Evolutionary conservation across 1,140 invertebrate genomes (phyloP), one percentile per base, ranked within the genome.

Genomic region (Chironomus tepperi): DNA sequence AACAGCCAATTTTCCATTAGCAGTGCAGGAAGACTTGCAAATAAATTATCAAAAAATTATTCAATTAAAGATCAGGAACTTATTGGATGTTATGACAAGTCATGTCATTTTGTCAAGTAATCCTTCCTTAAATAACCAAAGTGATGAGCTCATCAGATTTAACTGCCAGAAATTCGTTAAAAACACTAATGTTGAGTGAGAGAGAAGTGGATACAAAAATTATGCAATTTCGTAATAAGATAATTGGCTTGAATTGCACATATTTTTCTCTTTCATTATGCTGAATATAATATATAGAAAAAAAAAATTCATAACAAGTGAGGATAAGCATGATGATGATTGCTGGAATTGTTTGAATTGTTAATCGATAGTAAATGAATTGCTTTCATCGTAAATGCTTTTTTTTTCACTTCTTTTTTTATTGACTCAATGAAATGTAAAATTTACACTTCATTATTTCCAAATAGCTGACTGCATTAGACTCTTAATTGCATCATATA

Each of bases 211-310:
- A 57, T 15, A 57, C 12, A 57, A 57, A 57, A 57, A 57, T 57
- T 34, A 34, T 57, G 47, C 47, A 70, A 70, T 70, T 70, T 18
- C 16, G 18, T 70, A 70, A 70, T 16, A 21, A 70, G 19, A 70
- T 70, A 70, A 70, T 70, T 70, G 65, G 16, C 19, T 70, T 70
- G n/a, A 34, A 34, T 70, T 70, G 65, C 65, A 70, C 65, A 70
- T 70, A 8, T 70, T 10, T 19, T 67, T 7, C 16, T 47, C 47
- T 57, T 57, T 57, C 12, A 57, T 57, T 57, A 57, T 15, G 24
- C 15, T 57, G 12, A 12, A n/a, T n/a, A n/a, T n/a, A 57, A 57
- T 57, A 57, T 57, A 5, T 57, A n/a, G 12, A 34, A 57, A 57
- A 57, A 57, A 57, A 57, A 57, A 57, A n/a, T 57, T n/a, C 47